Evolutionary conservation across 2,888 invertebrate genomes (phyloP).

Genomic region (Ormyrus pomaceus): DNA sequence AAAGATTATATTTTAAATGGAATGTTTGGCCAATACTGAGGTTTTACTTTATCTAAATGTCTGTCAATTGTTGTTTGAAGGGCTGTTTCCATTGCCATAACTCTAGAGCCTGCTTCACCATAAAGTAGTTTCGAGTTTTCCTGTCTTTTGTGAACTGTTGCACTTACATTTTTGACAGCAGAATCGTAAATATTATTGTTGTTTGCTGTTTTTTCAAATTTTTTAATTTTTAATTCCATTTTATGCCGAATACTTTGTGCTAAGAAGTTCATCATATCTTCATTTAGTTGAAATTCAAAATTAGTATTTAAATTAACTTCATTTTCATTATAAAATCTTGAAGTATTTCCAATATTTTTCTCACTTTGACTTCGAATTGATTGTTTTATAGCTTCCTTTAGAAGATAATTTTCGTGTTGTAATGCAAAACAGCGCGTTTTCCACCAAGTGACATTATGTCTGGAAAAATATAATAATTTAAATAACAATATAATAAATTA

Average conservation of each 20-base stretch:
- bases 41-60: conserved; percentile 79
- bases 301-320: conserved; percentile 68
- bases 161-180: conserved; percentile 60
- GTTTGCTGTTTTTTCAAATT: conserved; percentile 44
- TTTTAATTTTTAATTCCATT: conserved; percentile 71
- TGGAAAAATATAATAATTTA: conserved; percentile 56
- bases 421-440: conserved; percentile 70
- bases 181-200: conserved; percentile 53
- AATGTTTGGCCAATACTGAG: conserved; percentile 85
- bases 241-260: conserved; percentile 79
- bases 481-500: conserved; percentile 13
- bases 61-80: conserved; percentile 82
- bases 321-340: conserved; percentile 58
- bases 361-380: conserved; percentile 50
- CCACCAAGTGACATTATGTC: conserved; percentile 72
- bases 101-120: conserved; percentile 81
- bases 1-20: conserved; percentile 77
- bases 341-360: conserved; percentile 52
- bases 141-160: conserved; percentile 70
- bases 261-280: conserved; percentile 81
- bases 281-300: conserved; percentile 79
- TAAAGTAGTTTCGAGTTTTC: conserved; percentile 79
- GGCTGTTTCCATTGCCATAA: conserved; percentile 85
- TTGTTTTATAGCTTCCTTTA: conserved; percentile 63
- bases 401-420: conserved; percentile 68